These are phyloP conservation scores for Halocynthia aurantium DNA, from an alignment of 23 tunicate species.

Conservation along the genomic window DNA sequence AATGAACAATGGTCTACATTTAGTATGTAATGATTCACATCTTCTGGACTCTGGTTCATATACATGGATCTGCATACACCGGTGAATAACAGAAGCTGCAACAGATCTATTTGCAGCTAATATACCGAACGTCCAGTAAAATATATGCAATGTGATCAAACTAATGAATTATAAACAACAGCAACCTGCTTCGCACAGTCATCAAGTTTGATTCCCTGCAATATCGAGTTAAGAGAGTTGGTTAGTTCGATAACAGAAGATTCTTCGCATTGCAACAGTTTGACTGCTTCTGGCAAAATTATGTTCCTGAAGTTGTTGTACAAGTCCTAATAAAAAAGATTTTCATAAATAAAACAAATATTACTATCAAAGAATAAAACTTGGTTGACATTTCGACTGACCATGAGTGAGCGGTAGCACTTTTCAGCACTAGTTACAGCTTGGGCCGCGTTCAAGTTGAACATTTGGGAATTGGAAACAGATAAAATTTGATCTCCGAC, in stretches of 20 bases:
- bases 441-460: slow-evolving; percentile 29
- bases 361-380: not conserved
- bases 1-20: no score
- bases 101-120: not conserved
- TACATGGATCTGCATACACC: not conserved
- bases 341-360: not conserved
- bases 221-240: slow-evolving; percentile 36
- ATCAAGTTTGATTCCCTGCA: slow-evolving; percentile 72
- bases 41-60: not conserved
- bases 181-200: slow-evolving; percentile 77
- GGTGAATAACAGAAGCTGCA: not conserved
- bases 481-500: slow-evolving; percentile 51
- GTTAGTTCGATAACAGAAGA: slow-evolving; percentile 77
- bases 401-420: slow-evolving; percentile 48
- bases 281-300: slow-evolving; percentile 87
- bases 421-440: slow-evolving; percentile 53
- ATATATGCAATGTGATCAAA: not conserved
- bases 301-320: slow-evolving; percentile 87
- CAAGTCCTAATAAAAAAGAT: slow-evolving; percentile 43
- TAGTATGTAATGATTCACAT: not conserved
- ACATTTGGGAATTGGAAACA: slow-evolving; percentile 11
- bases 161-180: not conserved
- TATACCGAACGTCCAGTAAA: not conserved
- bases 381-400: slow-evolving; percentile 4
- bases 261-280: slow-evolving; percentile 79